Evolutionary conservation across 2,888 invertebrate genomes (phyloP), one percentile per base, ranked within the genome.

Genomic region (Pomacea canaliculata): DNA sequence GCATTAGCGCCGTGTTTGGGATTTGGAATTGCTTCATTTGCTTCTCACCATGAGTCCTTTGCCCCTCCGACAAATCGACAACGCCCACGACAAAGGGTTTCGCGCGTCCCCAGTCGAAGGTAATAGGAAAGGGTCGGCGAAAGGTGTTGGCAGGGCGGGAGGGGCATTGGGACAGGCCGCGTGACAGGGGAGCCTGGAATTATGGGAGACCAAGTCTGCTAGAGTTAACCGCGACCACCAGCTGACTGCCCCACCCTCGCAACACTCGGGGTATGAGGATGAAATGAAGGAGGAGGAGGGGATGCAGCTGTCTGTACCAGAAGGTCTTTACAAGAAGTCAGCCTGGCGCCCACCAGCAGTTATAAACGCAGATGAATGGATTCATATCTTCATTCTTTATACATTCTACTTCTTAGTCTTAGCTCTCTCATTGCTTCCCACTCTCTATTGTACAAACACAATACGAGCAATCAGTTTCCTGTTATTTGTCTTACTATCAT

Each of bases 11-110:
- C n/a, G 63, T 63, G 63, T 63, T 63, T 63, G 63, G 4, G 19
- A 19, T 19, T 27, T 63, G 63, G 63, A 63, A 63, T 63, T 63
- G 63, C 63, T 63, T 63, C 63, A 63, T 63, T 63, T 63, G 63
- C 63, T 63, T 19, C 63, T 23, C 63, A 12, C n/a, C 63, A 19
- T 2, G 63, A 10, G 23, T 12, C 19, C 63, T 10, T 19, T 23
- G 63, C 63, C 7, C 7, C 7, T n/a, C n/a, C 23, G 63, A 10
- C 27, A 18, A 12, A 19, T 23, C 16, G 16, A 12, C 10, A 63
- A 63, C 63, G 12, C n/a, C 23, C 23, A 12, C 10, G 63, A 63
- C 63, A 63, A 63, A 23, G 10, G 63, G 63, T 9, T 63, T 19
- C 63, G 63, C 63, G 63, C 63, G n/a, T 16, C 51, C 51, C 4